phyloP scores from a whole-genome alignment of 1,140 invertebrate genomes.

The Drosophila bocqueti region DNA sequence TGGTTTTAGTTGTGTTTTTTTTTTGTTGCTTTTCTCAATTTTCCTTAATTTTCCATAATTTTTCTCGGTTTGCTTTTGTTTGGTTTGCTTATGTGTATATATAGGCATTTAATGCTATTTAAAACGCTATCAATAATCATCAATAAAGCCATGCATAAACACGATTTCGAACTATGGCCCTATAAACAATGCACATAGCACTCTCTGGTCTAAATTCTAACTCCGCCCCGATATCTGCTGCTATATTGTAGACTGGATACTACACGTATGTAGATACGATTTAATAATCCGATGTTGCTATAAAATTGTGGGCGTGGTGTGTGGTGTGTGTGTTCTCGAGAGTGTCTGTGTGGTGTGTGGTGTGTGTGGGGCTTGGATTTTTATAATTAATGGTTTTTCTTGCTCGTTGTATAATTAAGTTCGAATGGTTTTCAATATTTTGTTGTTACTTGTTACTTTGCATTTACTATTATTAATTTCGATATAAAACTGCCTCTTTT shows the following conservation, averaged over 20 bases:
- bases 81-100: conserved; percentile 68
- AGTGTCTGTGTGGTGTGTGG: conserved; percentile 32
- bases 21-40: conserved; percentile 9
- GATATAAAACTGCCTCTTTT: conserved; percentile 80
- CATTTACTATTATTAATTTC: conserved; percentile 80
- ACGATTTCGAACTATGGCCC: conserved; percentile 80
- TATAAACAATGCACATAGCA: conserved; percentile 82
- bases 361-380: conserved; percentile 12
- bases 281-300: conserved; percentile 60
- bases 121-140: conserved; percentile 83
- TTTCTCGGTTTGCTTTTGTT: conserved; percentile 32
- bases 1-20: conserved; percentile 42
- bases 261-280: conserved; percentile 61
- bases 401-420: conserved; percentile 84
- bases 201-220: conserved; percentile 79
- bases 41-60: not conserved
- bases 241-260: conserved; percentile 42
- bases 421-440: conserved; percentile 84
- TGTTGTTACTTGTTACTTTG: conserved; percentile 56
- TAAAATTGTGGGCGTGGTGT: conserved; percentile 62
- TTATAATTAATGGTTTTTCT: conserved; percentile 65
- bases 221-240: conserved; percentile 50
- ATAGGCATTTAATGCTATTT: conserved; percentile 84
- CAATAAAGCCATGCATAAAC: conserved; percentile 82
- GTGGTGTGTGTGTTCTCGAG: conserved; percentile 5